Percentiles rank a stretch among this genome's conserved stretches.
Conservation (phyloP, 1,140 invertebrate species). For the Lordiphosa stackelbergi region DNA sequence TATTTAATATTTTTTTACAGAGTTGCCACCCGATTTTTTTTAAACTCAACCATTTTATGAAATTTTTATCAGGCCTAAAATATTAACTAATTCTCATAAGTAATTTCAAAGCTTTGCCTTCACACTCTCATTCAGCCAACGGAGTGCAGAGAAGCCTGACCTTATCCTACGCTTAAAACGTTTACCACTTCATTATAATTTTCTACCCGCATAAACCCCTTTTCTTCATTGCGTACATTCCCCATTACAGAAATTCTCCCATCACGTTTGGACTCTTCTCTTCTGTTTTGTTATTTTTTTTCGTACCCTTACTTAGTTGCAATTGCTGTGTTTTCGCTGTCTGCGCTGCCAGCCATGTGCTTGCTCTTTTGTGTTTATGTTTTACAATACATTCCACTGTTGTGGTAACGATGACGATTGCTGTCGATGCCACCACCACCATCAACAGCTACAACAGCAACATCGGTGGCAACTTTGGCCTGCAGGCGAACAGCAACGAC, state of each 20-base stretch:
- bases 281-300: slow-evolving; percentile 27
- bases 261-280: slow-evolving; percentile 36
- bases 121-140: too few relatives aligned
- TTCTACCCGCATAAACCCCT: slow-evolving; percentile 44
- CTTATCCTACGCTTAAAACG: too few relatives aligned
- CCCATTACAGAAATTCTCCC: slow-evolving; percentile 48
- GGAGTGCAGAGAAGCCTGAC: too few relatives aligned
- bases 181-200: too few relatives aligned
- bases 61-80: too few relatives aligned
- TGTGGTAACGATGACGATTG: slow-evolving; percentile 72
- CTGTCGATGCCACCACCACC: slow-evolving; percentile 32
- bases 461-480: slow-evolving; percentile 68
- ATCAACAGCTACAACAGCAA: slow-evolving; percentile 20
- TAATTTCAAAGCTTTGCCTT: too few relatives aligned
- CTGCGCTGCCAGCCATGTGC: slow-evolving; percentile 20
- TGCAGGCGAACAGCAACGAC: slow-evolving; percentile 34
- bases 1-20: too few relatives aligned
- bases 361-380: slow-evolving; percentile 66
- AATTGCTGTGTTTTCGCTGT: slow-evolving; percentile 24
- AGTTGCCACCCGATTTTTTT: too few relatives aligned
- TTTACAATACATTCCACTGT: slow-evolving; percentile 70
- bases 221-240: slow-evolving; percentile 17
- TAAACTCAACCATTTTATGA: too few relatives aligned
- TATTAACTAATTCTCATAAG: too few relatives aligned
- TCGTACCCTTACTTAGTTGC: slow-evolving; percentile 47